phyloP scores from a whole-genome alignment of 2,888 invertebrate species.

The Gonocerus acuteangulatus region DNA sequence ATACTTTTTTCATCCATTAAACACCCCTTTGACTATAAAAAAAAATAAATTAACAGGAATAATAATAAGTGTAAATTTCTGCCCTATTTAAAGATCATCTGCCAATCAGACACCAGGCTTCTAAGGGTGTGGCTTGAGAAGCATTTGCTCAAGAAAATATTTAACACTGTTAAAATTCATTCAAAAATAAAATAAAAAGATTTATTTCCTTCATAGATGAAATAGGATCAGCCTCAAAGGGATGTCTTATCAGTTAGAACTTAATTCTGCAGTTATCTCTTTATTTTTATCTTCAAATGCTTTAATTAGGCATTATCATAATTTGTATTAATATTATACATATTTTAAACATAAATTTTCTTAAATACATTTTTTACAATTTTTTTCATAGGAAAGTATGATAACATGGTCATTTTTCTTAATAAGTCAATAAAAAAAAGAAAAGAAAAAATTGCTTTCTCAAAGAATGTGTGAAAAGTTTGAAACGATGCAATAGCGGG shows the following conservation, averaged over 20 bases:
- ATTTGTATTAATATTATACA: neutral
- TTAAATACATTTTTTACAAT: neutral
- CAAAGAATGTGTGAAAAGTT: neutral
- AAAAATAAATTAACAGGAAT: neutral
- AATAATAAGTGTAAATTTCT: constrained; percentile 7
- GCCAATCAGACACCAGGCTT: too few relatives aligned
- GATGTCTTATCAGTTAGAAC: constrained; percentile 13
- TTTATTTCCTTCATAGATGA: too few relatives aligned
- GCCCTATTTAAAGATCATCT: neutral
- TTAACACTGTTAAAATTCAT: too few relatives aligned
- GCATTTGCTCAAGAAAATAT: too few relatives aligned
- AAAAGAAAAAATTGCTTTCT: constrained; percentile 5
- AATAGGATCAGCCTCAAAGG: constrained; percentile 2
- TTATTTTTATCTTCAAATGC: neutral
- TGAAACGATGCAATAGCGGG: constrained; percentile 20
- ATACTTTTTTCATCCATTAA: constrained; percentile 20
- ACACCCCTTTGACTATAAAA: constrained; percentile 30
- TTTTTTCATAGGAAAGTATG: neutral
- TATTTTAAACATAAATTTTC: neutral
- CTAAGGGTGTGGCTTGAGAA: too few relatives aligned
- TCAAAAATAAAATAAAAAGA: too few relatives aligned
- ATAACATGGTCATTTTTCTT: neutral
- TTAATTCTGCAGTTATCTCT: constrained; percentile 1
- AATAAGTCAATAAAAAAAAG: neutral
- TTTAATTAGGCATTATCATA: neutral